Base-by-base conservation (phyloP, 2,797 vertebrate genomes). In the Ciconia nigra region DNA sequence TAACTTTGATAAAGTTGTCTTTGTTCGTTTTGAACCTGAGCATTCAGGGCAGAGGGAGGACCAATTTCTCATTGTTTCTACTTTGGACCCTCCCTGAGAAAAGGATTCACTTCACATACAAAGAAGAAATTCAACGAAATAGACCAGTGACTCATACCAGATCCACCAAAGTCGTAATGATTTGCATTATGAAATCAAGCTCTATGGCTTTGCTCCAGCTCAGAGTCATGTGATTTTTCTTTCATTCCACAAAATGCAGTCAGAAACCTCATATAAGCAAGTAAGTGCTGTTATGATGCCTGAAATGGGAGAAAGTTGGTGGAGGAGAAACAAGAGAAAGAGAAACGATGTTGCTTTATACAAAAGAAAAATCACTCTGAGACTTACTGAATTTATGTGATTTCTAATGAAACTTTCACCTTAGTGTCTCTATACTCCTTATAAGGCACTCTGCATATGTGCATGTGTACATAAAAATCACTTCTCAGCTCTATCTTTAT, bases 321-420 rank as follows among this genome's bases (percentile, higher is more conserved):
- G 39, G n/a, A 76, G 11, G 16, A 89, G 21, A 86, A 92, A 47
- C 12, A 35, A 58, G n/a, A 55, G 39, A 71, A 70, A 69, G 14
- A 72, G 17, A 67, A 95, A 80, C 7, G 51, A 47, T 18, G 8
- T 41, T 83, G 10, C 5, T 74, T 72, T 15, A 58, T 52, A 39
- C 39, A 22, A 37, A 54, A 28, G 51, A 39, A 59, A 41, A 42
- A 26, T 13, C 15, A 37, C 14, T n/a, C 28, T 58, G 26, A 69
- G 7, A 63, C 62, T 83, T 79, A 79, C 29, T 79, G 39, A 63
- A 78, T 89, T 85, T 41, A 42, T 29, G 35, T 74, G 69, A 88
- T 86, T 94, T 95, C 58, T 93, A 83, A 47, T 39, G 46, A 85
- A 91, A 74, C 63, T 78, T 94, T 85, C 79, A 83, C 72, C 22